Conservation (phyloP, 2,888 invertebrate genomes). For the Limenitis camilla region DNA sequence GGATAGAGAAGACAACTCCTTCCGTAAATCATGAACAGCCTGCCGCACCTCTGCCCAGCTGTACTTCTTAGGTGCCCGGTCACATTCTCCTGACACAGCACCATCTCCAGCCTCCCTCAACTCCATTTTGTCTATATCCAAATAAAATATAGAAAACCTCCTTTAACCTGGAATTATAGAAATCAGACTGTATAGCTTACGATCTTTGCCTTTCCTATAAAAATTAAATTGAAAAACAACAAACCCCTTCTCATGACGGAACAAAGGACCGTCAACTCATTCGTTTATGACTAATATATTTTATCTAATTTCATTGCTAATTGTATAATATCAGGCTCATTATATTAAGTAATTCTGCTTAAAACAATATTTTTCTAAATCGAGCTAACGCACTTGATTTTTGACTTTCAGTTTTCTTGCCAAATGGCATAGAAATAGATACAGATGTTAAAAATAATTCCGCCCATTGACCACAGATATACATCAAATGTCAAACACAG, state of each 20-base stretch:
- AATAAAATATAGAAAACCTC: constrained; percentile 25
- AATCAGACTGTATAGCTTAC: no score
- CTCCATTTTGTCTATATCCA: constrained; percentile 58
- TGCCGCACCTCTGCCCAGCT: constrained; percentile 87
- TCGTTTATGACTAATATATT: constrained; percentile 31
- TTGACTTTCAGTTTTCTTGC: constrained; percentile 49
- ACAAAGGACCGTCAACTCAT: constrained; percentile 15
- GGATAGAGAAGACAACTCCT: constrained; percentile 84
- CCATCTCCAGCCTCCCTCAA: constrained; percentile 66
- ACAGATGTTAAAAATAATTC: constrained; percentile 25
- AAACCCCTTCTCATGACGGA: constrained; percentile 43
- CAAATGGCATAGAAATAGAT: constrained; percentile 42
- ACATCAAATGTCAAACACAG: constrained; percentile 25
- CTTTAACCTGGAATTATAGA: neutral
- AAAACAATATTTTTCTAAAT: constrained; percentile 37
- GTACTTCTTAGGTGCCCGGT: constrained; percentile 59
- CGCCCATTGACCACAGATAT: constrained; percentile 17
- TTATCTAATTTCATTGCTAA: constrained; percentile 38
- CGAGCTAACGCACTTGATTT: constrained; percentile 56
- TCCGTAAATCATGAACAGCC: constrained; percentile 86
- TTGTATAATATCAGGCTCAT: constrained; percentile 36
- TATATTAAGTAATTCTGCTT: constrained; percentile 36
- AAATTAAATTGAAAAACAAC: no score
- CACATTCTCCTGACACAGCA: constrained; percentile 57
- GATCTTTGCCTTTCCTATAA: no score